Percentiles rank a stretch among this genome's conserved stretches.
phyloP scores from a whole-genome alignment of 2,113 vertebrate genomes.

The Leucosticte australis region DNA sequence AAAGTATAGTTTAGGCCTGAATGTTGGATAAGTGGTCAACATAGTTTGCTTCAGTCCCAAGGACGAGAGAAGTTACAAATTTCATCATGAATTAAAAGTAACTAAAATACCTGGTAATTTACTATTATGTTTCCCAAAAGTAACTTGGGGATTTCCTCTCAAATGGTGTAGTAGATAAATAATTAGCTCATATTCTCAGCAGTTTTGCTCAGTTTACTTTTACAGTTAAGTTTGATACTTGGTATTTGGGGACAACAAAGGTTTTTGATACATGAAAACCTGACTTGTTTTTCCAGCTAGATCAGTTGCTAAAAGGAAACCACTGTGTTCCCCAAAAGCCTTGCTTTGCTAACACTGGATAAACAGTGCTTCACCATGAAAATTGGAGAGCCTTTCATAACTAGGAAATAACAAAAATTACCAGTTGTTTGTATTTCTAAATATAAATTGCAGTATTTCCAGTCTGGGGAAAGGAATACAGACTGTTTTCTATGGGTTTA shows the following conservation, averaged over 20 bases:
- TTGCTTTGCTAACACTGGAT: background rate
- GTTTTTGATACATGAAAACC: background rate
- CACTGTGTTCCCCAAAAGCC: background rate
- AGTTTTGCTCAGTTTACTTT: background rate
- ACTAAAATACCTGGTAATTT: background rate
- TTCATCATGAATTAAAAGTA: background rate
- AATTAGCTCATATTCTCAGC: background rate
- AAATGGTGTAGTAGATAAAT: background rate
- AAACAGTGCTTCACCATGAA: background rate
- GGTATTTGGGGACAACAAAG: background rate
- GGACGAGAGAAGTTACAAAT: background rate
- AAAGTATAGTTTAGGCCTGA: background rate
- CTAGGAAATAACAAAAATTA: background rate
- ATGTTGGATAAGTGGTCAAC: background rate
- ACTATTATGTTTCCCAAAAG: background rate
- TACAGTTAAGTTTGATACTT: background rate
- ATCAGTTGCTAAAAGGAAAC: background rate
- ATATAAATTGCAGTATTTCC: background rate
- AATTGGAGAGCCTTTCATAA: background rate
- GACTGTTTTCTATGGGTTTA: background rate
- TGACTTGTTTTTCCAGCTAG: background rate
- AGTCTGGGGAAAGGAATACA: background rate
- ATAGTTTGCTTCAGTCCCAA: background rate
- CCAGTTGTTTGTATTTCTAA: background rate
- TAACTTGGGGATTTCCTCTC: background rate